Conservation (phyloP, 2,797 vertebrate genomes). For the Telmatherina bonti region DNA sequence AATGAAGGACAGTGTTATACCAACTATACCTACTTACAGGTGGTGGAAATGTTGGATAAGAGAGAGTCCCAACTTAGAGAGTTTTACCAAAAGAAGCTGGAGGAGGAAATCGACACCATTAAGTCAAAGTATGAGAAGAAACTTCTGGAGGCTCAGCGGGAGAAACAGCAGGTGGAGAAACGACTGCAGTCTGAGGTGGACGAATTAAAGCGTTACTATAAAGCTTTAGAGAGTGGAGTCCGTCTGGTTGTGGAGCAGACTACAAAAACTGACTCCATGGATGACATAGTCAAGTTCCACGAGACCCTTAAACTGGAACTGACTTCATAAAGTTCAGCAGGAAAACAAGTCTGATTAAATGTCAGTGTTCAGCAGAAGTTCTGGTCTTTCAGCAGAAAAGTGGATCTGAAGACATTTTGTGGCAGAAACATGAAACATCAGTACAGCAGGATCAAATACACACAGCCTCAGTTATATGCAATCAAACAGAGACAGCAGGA, state of each 20-base stretch:
- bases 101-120: slow-evolving; percentile 14
- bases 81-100: slow-evolving; percentile 35
- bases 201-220: slow-evolving; percentile 18
- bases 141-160: neutral
- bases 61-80: slow-evolving; percentile 27
- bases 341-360: too few species aligned
- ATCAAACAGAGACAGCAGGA: too few species aligned
- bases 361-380: too few species aligned
- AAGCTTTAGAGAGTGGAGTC: neutral
- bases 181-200: slow-evolving; percentile 18
- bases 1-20: slow-evolving; percentile 40
- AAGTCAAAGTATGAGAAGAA: slow-evolving; percentile 15
- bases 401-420: too few species aligned
- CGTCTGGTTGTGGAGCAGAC: slow-evolving; percentile 22
- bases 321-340: neutral
- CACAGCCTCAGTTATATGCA: too few species aligned
- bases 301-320: neutral
- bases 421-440: too few species aligned
- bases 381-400: too few species aligned
- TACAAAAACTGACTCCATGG: neutral
- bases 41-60: slow-evolving; percentile 7
- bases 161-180: neutral
- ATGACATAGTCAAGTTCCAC: neutral
- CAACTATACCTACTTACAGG: slow-evolving; percentile 27
- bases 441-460: too few species aligned